A percentile compares a stretch with the other conserved stretches of the same genome.
Evolutionary conservation across 1,140 invertebrate species (phyloP).

Genomic region (Aphaenogaster rudis): DNA sequence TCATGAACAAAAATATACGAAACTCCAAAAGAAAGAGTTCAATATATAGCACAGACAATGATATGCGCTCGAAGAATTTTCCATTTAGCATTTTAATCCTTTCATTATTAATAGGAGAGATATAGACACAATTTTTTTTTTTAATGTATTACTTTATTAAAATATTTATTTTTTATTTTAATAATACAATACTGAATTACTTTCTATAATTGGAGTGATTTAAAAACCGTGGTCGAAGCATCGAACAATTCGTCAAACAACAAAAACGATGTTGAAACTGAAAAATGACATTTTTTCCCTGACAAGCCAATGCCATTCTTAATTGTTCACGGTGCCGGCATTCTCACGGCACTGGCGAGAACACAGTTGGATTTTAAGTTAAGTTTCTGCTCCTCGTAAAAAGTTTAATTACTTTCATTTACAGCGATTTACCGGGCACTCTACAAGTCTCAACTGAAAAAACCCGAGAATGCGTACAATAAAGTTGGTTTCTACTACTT

Average conservation of each 20-base stretch:
- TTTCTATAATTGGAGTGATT: neutral
- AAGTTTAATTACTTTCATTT: conserved; percentile 57
- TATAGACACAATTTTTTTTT: neutral
- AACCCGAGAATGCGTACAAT: conserved; percentile 16
- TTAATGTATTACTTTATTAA: neutral
- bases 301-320: conserved; percentile 12
- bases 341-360: neutral
- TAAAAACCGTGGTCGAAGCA: neutral
- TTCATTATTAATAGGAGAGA: neutral
- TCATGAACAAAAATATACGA: neutral
- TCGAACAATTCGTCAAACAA: neutral
- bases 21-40: neutral
- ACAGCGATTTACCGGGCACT: conserved; percentile 28
- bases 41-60: neutral
- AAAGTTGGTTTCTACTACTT: conserved; percentile 22
- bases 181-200: neutral
- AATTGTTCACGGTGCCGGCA: conserved; percentile 13
- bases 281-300: neutral
- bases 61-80: neutral
- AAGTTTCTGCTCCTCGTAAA: conserved; percentile 45
- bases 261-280: neutral
- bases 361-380: conserved; percentile 51
- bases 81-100: neutral
- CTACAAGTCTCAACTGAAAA: conserved; percentile 30
- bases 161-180: neutral